These are phyloP conservation scores for Sardina pilchardus DNA, from an alignment of 2,113 vertebrate genomes.

Conservation along the genomic window DNA sequence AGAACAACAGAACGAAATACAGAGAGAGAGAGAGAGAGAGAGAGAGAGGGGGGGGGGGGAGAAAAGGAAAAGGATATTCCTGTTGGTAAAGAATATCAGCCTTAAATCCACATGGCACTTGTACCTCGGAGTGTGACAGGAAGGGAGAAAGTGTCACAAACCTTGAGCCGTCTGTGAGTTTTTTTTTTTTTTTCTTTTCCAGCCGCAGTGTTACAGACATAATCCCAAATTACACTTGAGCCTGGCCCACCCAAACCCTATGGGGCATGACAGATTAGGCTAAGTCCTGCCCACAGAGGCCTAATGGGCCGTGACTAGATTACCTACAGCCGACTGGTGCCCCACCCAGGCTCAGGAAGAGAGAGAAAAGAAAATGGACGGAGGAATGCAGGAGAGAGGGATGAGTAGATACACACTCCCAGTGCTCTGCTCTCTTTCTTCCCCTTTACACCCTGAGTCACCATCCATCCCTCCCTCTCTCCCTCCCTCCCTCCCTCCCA, in stretches of 20 bases:
- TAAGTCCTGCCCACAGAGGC: conserved; percentile 58
- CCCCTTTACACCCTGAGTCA: neutral
- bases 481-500: neutral
- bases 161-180: conserved; percentile 55
- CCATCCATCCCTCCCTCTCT: neutral
- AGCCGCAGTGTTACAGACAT: conserved; percentile 62
- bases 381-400: neutral
- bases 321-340: conserved; percentile 48
- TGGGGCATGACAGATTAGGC: conserved; percentile 61
- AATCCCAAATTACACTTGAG: conserved; percentile 65
- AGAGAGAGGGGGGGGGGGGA: neutral
- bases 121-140: conserved; percentile 34
- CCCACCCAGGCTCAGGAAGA: conserved; percentile 7
- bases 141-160: conserved; percentile 54
- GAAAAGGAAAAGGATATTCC: neutral
- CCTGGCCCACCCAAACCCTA: conserved; percentile 57
- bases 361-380: conserved; percentile 22
- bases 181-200: neutral
- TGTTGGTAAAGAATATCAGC: conserved; percentile 41
- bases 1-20: neutral
- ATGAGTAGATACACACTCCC: neutral
- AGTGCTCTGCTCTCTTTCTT: neutral
- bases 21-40: neutral
- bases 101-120: conserved; percentile 49
- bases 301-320: conserved; percentile 63